phyloP scores from a whole-genome alignment of 2,797 vertebrate species.

The Hemitrygon akajei region DNA sequence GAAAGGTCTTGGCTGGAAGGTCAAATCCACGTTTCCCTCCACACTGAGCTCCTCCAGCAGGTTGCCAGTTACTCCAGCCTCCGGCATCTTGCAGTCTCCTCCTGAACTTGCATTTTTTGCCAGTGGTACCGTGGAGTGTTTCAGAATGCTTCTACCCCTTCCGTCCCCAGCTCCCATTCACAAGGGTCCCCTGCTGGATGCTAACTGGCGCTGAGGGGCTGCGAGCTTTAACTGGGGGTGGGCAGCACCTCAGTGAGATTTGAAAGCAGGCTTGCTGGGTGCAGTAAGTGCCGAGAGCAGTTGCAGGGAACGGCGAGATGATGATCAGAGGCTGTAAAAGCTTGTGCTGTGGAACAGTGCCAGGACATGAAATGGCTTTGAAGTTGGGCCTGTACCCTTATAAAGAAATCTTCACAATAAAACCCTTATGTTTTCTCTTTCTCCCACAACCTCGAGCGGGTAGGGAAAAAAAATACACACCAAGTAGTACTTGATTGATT shows the following conservation, averaged over 20 bases:
- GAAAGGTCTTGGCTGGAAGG: no score
- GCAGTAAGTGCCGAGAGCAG: neutral
- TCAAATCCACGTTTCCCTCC: no score
- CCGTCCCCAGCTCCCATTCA: neutral
- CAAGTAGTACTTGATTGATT: neutral
- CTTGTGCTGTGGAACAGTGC: neutral
- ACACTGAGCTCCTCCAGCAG: no score
- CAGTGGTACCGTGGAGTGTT: no score
- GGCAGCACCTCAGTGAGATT: neutral
- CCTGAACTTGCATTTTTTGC: no score
- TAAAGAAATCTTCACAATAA: slow-evolving; percentile 29
- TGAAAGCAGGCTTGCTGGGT: no score
- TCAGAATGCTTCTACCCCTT: neutral
- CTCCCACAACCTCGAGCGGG: neutral
- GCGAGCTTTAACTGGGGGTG: neutral
- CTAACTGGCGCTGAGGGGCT: neutral
- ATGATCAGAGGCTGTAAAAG: neutral
- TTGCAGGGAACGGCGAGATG: neutral
- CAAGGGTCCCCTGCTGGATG: neutral
- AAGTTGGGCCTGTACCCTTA: slow-evolving; percentile 17
- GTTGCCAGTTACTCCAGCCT: no score
- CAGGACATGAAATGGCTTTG: neutral
- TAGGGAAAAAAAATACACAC: neutral
- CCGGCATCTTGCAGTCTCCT: no score
- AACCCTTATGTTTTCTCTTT: slow-evolving; percentile 9